A percentile compares a stretch with the other conserved stretches of the same genome.
Conservation (phyloP, 2,113 vertebrate species). For the Cinclus cinclus region DNA sequence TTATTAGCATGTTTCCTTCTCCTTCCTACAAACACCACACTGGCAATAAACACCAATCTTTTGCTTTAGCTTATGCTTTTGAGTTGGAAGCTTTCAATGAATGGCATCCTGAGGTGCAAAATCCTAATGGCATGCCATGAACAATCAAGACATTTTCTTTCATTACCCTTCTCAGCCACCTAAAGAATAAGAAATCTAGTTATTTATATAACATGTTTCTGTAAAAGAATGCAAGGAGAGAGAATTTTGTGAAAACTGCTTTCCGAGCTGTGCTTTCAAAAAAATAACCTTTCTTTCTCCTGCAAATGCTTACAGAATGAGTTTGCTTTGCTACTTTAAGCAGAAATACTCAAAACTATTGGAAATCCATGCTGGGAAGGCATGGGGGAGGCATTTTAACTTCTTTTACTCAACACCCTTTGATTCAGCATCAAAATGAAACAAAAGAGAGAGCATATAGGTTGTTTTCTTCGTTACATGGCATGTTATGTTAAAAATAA, state of each 20-base stretch:
- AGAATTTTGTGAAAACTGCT: background rate
- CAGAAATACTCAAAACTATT: slow-evolving; percentile 4
- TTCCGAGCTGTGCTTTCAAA: background rate
- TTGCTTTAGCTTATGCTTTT: background rate
- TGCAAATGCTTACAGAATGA: background rate
- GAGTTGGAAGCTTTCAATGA: slow-evolving; percentile 1
- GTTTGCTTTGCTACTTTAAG: background rate
- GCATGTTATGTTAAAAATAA: slow-evolving; percentile 12
- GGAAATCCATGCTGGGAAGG: background rate
- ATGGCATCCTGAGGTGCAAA: background rate
- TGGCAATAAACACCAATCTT: background rate
- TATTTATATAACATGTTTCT: background rate
- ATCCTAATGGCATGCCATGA: background rate
- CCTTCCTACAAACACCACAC: background rate
- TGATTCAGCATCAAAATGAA: background rate
- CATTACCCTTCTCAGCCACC: background rate
- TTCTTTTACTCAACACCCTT: background rate
- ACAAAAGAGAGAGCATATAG: background rate
- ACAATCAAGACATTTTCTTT: background rate
- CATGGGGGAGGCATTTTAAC: background rate
- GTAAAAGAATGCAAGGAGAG: background rate
- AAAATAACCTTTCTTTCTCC: background rate
- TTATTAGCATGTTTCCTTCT: background rate
- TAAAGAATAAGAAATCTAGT: background rate
- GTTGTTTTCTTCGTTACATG: background rate